phyloP scores from a whole-genome alignment of 2,113 vertebrate species.

The zebrafish (Danio rerio) region DNA sequence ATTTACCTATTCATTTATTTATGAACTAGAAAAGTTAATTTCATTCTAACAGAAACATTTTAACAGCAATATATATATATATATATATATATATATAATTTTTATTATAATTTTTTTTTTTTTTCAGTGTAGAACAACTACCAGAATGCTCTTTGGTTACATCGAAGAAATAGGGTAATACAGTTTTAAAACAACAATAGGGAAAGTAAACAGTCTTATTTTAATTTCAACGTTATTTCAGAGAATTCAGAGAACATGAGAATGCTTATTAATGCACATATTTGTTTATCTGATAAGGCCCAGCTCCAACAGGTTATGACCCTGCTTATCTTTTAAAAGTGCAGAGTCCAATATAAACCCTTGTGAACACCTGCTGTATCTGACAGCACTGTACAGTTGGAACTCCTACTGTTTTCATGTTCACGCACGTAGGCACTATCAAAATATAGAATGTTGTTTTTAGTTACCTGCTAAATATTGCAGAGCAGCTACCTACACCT shows the following conservation, averaged over 20 bases:
- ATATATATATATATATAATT: too few relatives aligned
- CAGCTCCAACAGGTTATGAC: neutral
- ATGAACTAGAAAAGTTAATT: too few relatives aligned
- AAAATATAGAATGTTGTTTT: constrained; percentile 23
- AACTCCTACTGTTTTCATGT: neutral
- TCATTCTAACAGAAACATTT: too few relatives aligned
- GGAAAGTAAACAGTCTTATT: neutral
- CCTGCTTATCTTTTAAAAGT: neutral
- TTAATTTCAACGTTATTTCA: neutral
- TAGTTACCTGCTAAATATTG: constrained; percentile 1
- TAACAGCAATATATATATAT: too few relatives aligned
- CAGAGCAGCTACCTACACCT: constrained; percentile 15
- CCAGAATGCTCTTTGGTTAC: neutral
- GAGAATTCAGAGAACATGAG: neutral
- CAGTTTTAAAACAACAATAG: neutral
- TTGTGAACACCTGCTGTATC: neutral
- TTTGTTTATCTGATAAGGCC: neutral
- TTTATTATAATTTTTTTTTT: too few relatives aligned
- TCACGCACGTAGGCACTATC: neutral
- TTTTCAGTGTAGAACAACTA: neutral
- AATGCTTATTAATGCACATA: neutral
- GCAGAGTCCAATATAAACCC: neutral
- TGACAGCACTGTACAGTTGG: neutral
- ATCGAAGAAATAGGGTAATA: neutral
- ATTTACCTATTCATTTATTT: too few relatives aligned